Base-by-base conservation (phyloP, 2,888 invertebrate genomes). In the Drosophila aldrichi region DNA sequence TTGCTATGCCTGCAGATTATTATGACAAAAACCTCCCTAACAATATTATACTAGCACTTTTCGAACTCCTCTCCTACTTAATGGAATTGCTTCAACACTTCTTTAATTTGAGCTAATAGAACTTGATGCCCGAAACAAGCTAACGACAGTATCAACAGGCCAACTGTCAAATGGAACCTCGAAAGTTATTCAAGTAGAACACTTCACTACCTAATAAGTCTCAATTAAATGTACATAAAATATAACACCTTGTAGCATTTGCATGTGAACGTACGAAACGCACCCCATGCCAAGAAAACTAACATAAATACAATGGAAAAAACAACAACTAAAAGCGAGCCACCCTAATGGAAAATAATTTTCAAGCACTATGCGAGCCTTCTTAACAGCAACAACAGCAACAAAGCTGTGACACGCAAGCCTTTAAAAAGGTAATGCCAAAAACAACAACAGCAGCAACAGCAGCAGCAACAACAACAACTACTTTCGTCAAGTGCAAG, bases 201-300 rank as follows among this genome's bases (percentile, higher is more conserved):
- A 80, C 71, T 86, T 82, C 82, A 71, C 57, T 72, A 52, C 70
- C 70, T 83, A 88, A 87, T 87, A 88, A 88, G 84, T 86, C 86
- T 79, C 86, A 87, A 88, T 87, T 88, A 87, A 87, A 88, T 84
- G 77, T 79, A 87, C 87, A 87, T 88, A 82, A 87, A 82, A 58
- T 74, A 84, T 82, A 84, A 88, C 87, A 87, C 87, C 86, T 88
- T 81, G 60, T 70, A 75, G 74, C 86, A 83, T 83, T 84, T 83
- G 85, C 83, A 83, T 85, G 85, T 57, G 68, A 69, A 48, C 52
- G 58, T 52, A 66, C 56, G 60, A 55, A 70, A 22, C 49, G 38
- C 54, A 61, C 29, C 44, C 43, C 51, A 12, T 20, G n/a, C 48
- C 18, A 59, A 29, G 7, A 25, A 20, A 41, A 6, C 32, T 22